phyloP scores from a whole-genome alignment of 2,113 vertebrate genomes.

The Zeus faber region DNA sequence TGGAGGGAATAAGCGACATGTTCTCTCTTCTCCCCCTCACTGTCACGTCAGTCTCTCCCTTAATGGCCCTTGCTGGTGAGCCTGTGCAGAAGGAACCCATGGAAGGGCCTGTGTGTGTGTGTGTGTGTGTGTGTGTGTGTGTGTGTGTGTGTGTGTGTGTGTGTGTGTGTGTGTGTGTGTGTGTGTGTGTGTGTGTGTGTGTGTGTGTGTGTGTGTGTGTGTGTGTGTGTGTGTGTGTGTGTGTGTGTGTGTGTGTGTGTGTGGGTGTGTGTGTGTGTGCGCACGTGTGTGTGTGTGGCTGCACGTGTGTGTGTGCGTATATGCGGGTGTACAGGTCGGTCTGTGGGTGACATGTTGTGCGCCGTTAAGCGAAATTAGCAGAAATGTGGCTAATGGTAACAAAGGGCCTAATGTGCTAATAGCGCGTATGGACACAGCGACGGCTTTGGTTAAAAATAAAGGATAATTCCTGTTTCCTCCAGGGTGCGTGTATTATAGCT shows the following conservation, averaged over 20 bases:
- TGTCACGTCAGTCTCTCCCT: slow-evolving; percentile 36
- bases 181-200: background rate
- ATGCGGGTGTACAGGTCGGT: too few relatives aligned
- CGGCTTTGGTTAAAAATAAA: too few relatives aligned
- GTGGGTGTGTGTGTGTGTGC: too few relatives aligned
- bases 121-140: slow-evolving; percentile 2
- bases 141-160: slow-evolving; percentile 11
- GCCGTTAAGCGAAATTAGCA: too few relatives aligned
- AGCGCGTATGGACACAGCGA: too few relatives aligned
- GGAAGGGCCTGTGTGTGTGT: slow-evolving; percentile 6
- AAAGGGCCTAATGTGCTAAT: too few relatives aligned
- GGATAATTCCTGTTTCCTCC: too few relatives aligned
- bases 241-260: slow-evolving; percentile 21
- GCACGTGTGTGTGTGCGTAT: too few relatives aligned
- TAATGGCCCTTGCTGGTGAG: slow-evolving; percentile 24
- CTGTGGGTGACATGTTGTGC: too few relatives aligned
- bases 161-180: background rate
- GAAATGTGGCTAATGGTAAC: too few relatives aligned
- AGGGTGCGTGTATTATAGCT: too few relatives aligned
- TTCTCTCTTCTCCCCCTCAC: slow-evolving; percentile 42
- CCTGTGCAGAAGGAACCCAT: background rate
- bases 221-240: background rate
- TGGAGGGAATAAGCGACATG: slow-evolving; percentile 65
- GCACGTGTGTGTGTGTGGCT: too few relatives aligned
- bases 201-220: background rate